Evolutionary conservation across 2,888 invertebrate genomes (phyloP).

Genomic region (Furcula furcula): DNA sequence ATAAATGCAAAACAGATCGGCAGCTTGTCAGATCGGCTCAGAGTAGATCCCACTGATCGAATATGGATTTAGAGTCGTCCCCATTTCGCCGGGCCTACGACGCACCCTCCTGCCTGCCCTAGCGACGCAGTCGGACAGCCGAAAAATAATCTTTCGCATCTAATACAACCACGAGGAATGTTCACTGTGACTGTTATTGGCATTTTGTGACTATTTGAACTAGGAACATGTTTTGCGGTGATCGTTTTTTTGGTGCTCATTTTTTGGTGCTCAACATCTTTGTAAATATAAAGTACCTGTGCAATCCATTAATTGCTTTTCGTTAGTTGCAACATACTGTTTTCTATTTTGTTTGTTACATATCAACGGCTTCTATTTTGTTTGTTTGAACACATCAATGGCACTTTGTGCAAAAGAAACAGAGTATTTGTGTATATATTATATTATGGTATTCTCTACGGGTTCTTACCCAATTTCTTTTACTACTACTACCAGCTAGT

Average conservation of each 20-base stretch:
- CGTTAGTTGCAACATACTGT: no score
- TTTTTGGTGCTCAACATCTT: no score
- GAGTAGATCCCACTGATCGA: constrained; percentile 75
- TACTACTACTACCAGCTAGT: no score
- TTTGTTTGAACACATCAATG: no score
- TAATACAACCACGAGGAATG: constrained; percentile 41
- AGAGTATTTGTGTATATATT: no score
- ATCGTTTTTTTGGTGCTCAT: background rate
- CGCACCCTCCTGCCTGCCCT: constrained; percentile 62
- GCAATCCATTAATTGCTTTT: no score
- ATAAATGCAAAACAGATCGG: constrained; percentile 81
- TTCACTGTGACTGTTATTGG: constrained; percentile 25
- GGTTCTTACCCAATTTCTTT: no score
- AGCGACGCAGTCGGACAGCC: constrained; percentile 71
- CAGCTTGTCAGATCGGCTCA: constrained; percentile 80
- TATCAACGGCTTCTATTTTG: no score
- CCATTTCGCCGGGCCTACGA: constrained; percentile 58
- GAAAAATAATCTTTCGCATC: constrained; percentile 66
- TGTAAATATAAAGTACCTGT: no score
- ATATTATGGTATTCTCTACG: no score
- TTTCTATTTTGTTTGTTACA: no score
- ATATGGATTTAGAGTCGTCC: constrained; percentile 78
- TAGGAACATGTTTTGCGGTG: background rate
- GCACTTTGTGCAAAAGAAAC: no score
- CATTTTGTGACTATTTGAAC: constrained; percentile 12